Conservation (phyloP, 2,797 vertebrate species). For the Scyliorhinus canicula region DNA sequence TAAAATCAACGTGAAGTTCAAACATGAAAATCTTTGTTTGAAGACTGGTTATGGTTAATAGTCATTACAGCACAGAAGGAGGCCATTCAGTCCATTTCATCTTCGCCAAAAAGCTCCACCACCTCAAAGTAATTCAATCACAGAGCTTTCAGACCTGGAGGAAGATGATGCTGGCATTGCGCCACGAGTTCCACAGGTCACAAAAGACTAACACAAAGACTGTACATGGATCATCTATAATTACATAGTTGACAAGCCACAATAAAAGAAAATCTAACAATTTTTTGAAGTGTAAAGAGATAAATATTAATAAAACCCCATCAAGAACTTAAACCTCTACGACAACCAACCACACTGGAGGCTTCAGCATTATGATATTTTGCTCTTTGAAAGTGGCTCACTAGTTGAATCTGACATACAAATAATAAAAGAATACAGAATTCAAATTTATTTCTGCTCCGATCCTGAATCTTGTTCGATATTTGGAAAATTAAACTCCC, state of each 20-base stretch:
- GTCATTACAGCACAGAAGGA: too few species aligned
- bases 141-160: too few species aligned
- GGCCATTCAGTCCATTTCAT: neutral
- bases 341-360: neutral
- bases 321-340: neutral
- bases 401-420: neutral
- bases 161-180: neutral
- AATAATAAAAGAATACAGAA: neutral
- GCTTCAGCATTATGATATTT: neutral
- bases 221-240: neutral
- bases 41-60: neutral
- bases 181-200: neutral
- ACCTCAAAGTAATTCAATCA: neutral
- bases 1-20: neutral
- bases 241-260: neutral
- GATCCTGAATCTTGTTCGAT: neutral
- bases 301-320: neutral
- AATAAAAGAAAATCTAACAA: neutral
- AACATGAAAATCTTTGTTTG: neutral
- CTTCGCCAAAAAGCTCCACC: neutral
- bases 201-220: neutral
- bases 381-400: neutral
- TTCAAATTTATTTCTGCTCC: neutral
- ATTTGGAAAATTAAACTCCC: neutral
- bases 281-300: neutral